These are phyloP conservation scores for Drosophila borealis DNA, from an alignment of 2,888 invertebrate species.

Conservation along the genomic window DNA sequence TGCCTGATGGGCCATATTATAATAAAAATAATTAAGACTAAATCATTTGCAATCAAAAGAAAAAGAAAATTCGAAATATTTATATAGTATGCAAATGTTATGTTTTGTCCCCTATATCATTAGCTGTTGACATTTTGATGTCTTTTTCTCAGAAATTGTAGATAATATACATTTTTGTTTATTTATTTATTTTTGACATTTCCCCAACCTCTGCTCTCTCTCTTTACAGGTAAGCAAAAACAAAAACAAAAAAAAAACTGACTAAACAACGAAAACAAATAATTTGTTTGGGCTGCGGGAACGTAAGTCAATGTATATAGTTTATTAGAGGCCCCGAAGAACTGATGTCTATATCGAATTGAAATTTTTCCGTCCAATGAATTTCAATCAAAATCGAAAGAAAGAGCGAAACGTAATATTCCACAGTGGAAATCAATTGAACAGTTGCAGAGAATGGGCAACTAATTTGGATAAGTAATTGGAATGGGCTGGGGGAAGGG, in stretches of 20 bases:
- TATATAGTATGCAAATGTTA: neutral
- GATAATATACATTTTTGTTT: slow-evolving; percentile 15
- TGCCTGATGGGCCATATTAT: slow-evolving; percentile 46
- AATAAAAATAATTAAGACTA: slow-evolving; percentile 31
- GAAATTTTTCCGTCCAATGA: slow-evolving; percentile 71
- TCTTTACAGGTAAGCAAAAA: slow-evolving; percentile 75
- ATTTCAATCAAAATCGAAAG: slow-evolving; percentile 64
- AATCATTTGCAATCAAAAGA: slow-evolving; percentile 28
- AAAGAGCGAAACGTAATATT: slow-evolving; percentile 42
- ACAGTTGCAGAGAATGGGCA: slow-evolving; percentile 8
- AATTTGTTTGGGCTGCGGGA: slow-evolving; percentile 8
- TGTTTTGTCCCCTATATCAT: slow-evolving; percentile 11
- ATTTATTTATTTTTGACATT: slow-evolving; percentile 58
- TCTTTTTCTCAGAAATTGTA: slow-evolving; percentile 42
- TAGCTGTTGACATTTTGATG: slow-evolving; percentile 61
- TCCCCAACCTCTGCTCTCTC: slow-evolving; percentile 15
- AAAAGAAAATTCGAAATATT: neutral
- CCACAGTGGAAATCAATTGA: slow-evolving; percentile 51
- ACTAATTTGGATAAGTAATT: slow-evolving; percentile 12
- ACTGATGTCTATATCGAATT: slow-evolving; percentile 19
- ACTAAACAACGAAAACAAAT: slow-evolving; percentile 21
- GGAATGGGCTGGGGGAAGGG: neutral
- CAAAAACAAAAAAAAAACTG: slow-evolving; percentile 9
- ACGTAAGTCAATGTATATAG: slow-evolving; percentile 69
- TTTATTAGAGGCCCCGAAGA: slow-evolving; percentile 16